These are phyloP conservation scores for Eurosta solidaginis DNA, from an alignment of 1,140 invertebrate species.

Conservation along the genomic window DNA sequence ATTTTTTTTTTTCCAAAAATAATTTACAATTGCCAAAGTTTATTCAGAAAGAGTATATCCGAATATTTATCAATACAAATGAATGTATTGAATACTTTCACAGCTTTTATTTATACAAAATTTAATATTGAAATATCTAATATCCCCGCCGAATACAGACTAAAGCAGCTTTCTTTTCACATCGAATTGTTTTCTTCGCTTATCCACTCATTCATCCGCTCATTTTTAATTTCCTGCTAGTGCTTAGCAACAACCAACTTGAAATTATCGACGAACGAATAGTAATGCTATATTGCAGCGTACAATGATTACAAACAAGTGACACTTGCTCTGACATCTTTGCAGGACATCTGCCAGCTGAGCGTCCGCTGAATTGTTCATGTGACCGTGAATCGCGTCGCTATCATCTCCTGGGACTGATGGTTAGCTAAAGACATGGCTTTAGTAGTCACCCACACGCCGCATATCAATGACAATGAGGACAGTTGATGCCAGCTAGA, in stretches of 20 bases:
- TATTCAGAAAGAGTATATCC: no score
- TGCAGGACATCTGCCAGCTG: slow-evolving; percentile 17
- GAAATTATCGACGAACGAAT: no score
- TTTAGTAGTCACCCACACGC: background rate
- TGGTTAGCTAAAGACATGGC: background rate
- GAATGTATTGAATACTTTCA: no score
- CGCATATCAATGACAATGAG: slow-evolving; percentile 1
- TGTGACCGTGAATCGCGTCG: background rate
- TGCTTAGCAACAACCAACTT: background rate
- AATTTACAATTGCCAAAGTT: no score
- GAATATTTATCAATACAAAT: no score
- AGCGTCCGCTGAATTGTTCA: slow-evolving; percentile 20
- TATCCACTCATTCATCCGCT: background rate
- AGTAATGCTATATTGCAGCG: background rate
- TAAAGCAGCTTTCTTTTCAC: background rate
- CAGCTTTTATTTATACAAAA: no score
- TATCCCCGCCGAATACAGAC: no score
- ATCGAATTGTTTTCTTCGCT: background rate
- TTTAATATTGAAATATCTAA: no score
- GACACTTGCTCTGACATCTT: slow-evolving; percentile 17
- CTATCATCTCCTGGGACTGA: background rate
- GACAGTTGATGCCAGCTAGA: background rate
- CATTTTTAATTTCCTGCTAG: slow-evolving; percentile 21
- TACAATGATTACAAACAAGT: background rate
- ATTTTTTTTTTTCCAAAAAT: no score